Base-by-base conservation (phyloP, 2,888 invertebrate species). In the Drosophila suboccidentalis region DNA sequence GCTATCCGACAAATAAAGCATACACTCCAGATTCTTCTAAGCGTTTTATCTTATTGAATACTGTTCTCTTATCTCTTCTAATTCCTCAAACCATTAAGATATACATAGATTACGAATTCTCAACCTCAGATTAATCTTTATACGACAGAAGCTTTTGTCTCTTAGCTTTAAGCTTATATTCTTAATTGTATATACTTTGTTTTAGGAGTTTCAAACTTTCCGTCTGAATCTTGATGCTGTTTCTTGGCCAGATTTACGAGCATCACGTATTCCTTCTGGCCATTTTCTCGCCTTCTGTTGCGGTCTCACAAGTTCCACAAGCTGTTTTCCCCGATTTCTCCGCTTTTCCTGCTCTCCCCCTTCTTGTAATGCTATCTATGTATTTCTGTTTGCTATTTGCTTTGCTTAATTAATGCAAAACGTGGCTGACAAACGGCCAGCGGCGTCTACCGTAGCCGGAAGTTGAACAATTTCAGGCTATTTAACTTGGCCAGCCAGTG, bases 391-490 rank as follows among this genome's bases (percentile, higher is more conserved):
- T 66, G 51, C 49, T 61, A 58, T 80, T 76, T 70, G 66, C 54
- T 44, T 43, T 44, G 58, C 51, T 67, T 81, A 77, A 77, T 77
- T 77, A 77, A 77, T 77, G 78, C 67, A 81, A 73, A 78, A 71
- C 68, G 58, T 60, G 53, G 75, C 82, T 85, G 72, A 85, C 80
- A 89, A 83, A 83, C 68, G 86, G 76, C 89, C 86, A 88, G 71
- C 66, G 83, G 86, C 89, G 60, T 51, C 57, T 61, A 64, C 66
- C 66, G 61, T 70, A 55, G 76, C 89, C 90, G 83, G 83, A 84
- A 88, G 83, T 86, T 69, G 58, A 63, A 76, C 90, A 88, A 90
- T 90, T 84, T 84, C 83, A 71, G 89, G 84, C 90, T 84, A 88
- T 84, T 84, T 84, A 84, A 88, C 84, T 88, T 88, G 81, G 89